A percentile compares a stretch with the other conserved stretches of the same genome.
Evolutionary conservation across 2,797 vertebrate species (phyloP).

Genomic region (Eleutherodactylus coqui): DNA sequence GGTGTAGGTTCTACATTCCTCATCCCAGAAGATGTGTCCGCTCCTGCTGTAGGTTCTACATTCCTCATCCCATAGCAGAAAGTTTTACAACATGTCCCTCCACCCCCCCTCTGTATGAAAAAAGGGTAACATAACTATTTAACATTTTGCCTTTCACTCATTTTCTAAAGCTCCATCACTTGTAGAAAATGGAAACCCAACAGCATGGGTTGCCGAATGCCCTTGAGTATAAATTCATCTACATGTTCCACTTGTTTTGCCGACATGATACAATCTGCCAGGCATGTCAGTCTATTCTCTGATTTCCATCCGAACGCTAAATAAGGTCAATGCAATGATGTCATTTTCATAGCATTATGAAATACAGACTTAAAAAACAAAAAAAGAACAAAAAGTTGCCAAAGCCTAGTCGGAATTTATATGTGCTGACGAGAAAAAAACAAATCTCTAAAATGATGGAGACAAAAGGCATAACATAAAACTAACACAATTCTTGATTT

Average conservation of each 20-base stretch:
- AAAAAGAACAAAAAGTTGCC: background rate
- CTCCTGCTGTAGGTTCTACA: background rate
- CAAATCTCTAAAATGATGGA: conserved; percentile 5
- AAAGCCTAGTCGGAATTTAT: background rate
- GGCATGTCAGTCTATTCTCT: background rate
- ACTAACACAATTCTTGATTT: conserved; percentile 30
- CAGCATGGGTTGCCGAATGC: background rate
- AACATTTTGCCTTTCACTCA: background rate
- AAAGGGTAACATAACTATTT: background rate
- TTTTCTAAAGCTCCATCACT: background rate
- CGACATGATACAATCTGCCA: background rate
- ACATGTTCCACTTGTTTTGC: background rate
- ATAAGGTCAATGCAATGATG: background rate
- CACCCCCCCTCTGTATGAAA: background rate
- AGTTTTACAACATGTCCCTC: background rate
- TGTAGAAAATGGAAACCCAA: background rate
- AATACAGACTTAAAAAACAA: background rate
- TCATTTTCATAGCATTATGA: conserved; percentile 6
- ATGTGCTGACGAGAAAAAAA: conserved; percentile 11
- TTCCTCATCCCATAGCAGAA: background rate
- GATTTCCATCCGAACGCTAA: background rate
- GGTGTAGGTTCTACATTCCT: too few relatives aligned
- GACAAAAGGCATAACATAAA: conserved; percentile 15
- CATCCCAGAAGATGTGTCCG: too few relatives aligned
- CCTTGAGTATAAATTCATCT: background rate